Evolutionary conservation across 2,113 vertebrate genomes (phyloP).

Genomic region (Vulpes vulpes): DNA sequence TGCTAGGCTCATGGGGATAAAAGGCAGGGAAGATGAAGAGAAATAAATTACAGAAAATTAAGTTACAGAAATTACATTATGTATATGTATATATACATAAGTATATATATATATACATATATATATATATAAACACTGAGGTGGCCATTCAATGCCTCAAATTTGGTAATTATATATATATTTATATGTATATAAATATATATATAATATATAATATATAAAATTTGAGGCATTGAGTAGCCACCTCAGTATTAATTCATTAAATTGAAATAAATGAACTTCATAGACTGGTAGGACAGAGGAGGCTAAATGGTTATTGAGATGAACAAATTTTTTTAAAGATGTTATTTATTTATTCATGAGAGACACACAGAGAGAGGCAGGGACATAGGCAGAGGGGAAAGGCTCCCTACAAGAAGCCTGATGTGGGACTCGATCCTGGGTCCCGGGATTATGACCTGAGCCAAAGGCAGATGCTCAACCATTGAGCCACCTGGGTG

Average conservation of each 20-base stretch:
- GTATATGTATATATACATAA: neutral
- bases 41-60: neutral
- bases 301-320: neutral
- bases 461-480: too few species aligned
- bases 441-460: too few species aligned
- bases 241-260: neutral
- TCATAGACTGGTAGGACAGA: neutral
- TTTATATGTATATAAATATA: too few species aligned
- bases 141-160: too few species aligned
- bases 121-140: too few species aligned
- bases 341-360: too few species aligned
- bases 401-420: too few species aligned
- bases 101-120: too few species aligned
- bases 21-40: neutral
- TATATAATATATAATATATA: neutral
- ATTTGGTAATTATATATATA: neutral
- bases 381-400: too few species aligned
- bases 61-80: neutral
- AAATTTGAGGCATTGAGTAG: neutral
- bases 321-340: neutral
- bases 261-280: constrained; percentile 28
- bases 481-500: too few species aligned
- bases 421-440: too few species aligned
- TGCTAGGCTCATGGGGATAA: neutral
- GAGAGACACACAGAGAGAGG: too few species aligned